Percentiles rank a stretch among this genome's conserved stretches.
phyloP scores from a whole-genome alignment of 2,113 vertebrate species.

The Rhinolophus sinicus region DNA sequence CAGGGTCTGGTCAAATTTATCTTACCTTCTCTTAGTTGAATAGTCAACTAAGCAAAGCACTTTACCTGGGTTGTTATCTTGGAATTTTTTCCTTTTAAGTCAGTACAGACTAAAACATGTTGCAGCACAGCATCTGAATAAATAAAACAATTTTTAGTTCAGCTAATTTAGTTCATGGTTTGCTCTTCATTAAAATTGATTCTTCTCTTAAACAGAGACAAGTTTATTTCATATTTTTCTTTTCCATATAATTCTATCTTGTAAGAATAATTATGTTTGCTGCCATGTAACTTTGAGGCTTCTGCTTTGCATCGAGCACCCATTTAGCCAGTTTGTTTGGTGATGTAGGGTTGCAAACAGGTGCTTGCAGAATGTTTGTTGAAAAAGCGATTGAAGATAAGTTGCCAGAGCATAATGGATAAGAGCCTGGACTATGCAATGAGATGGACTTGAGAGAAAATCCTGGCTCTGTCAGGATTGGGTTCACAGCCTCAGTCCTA shows the following conservation, averaged over 20 bases:
- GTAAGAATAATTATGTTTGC: not conserved
- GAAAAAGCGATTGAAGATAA: not conserved
- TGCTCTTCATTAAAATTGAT: conserved; percentile 3
- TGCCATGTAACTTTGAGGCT: not conserved
- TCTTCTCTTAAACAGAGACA: not conserved
- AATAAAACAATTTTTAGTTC: not conserved
- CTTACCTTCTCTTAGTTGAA: conserved; percentile 18
- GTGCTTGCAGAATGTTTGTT: not conserved
- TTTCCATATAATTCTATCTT: not conserved
- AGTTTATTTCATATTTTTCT: not conserved
- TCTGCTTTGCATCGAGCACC: not conserved
- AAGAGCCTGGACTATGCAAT: not conserved
- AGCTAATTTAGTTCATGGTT: not conserved
- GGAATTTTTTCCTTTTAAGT: not conserved
- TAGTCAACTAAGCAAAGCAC: not conserved
- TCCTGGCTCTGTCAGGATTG: not conserved
- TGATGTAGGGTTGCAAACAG: not conserved
- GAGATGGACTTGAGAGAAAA: not conserved
- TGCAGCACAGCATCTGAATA: not conserved
- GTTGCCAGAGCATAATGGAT: not conserved
- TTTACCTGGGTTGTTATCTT: not conserved
- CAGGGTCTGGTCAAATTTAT: conserved; percentile 53
- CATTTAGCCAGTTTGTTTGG: too few relatives aligned
- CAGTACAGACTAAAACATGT: not conserved
- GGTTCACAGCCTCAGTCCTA: not conserved